These are phyloP conservation scores for Brachionus koreanus DNA, from an alignment of 1,140 invertebrate genomes.

Conservation along the genomic window DNA sequence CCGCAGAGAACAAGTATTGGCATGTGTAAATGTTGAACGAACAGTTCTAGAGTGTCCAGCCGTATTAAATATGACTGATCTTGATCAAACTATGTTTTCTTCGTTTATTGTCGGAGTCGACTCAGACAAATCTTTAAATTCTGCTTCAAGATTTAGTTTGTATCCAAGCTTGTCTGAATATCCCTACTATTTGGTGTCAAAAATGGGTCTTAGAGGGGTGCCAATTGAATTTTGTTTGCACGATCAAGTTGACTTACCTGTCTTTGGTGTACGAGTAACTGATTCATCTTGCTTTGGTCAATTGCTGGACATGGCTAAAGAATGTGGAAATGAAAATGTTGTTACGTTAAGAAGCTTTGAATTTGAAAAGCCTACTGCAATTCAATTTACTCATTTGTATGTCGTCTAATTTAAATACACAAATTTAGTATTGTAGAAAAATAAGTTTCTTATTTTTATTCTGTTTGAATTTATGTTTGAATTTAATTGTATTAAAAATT, in stretches of 20 bases:
- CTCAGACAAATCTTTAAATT: neutral
- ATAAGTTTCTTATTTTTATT: neutral
- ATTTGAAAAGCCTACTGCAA: neutral
- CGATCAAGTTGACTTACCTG: neutral
- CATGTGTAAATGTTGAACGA: neutral
- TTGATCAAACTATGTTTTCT: neutral
- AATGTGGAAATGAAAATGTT: neutral
- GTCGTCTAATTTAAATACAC: constrained; percentile 30
- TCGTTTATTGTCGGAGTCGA: constrained; percentile 30
- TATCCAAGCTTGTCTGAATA: constrained; percentile 20
- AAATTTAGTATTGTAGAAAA: neutral
- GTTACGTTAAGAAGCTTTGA: neutral
- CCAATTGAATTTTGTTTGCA: constrained; percentile 28
- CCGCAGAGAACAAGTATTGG: neutral
- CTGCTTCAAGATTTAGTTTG: neutral
- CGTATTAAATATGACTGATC: constrained; percentile 1
- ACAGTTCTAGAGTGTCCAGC: neutral
- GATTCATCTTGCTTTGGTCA: neutral
- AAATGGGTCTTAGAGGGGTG: neutral
- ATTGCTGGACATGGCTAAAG: neutral
- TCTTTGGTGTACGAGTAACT: constrained; percentile 1
- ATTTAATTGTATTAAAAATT: neutral
- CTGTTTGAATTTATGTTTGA: neutral
- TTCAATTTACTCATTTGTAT: neutral
- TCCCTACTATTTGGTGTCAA: constrained; percentile 4